Evolutionary conservation across 2,888 invertebrate genomes (phyloP), one percentile per base, ranked within the genome.

Genomic region (Masnerella sp.): DNA sequence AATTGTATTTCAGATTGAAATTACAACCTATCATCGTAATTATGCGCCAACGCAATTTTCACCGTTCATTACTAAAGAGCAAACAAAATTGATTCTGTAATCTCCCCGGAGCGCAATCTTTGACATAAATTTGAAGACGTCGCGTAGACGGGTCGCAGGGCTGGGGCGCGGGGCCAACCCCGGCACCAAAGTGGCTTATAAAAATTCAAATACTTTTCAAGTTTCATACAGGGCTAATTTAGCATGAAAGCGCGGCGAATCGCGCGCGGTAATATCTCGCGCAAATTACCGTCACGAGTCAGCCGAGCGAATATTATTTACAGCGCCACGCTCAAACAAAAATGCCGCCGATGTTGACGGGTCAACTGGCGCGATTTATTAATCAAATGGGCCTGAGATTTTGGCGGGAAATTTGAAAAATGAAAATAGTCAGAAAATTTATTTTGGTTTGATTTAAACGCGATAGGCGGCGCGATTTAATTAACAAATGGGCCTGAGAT

Each of bases 401-500:
- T 47, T 72, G 49, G 75, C 67, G 42, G 67, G 56, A 75, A 73
- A 72, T 74, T 69, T 77, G 59, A 64, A 52, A 64, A 58, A 61
- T 12, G 36, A n/a, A n/a, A n/a, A n/a, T n/a, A n/a, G n/a, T n/a
- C n/a, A n/a, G n/a, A n/a, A n/a, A 51, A 30, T 14, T 47, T 9
- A 18, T 7, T 2, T 9, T 5, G 4, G 38, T n/a, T n/a, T n/a
- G n/a, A n/a, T n/a, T n/a, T n/a, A n/a, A n/a, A n/a, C n/a, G n/a
- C n/a, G n/a, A n/a, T n/a, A n/a, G n/a, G n/a, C n/a, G n/a, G n/a
- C n/a, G n/a, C n/a, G n/a, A n/a, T n/a, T n/a, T n/a, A n/a, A 7
- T 58, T 42, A 65, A 76, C 52, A 68, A 76, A 78, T 71, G 73
- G 72, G 72, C 75, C 71, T 67, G 73, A 74, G 74, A 69, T 62